Evolutionary conservation across 2,797 vertebrate genomes (phyloP).

Genomic region (Brotula barbata): DNA sequence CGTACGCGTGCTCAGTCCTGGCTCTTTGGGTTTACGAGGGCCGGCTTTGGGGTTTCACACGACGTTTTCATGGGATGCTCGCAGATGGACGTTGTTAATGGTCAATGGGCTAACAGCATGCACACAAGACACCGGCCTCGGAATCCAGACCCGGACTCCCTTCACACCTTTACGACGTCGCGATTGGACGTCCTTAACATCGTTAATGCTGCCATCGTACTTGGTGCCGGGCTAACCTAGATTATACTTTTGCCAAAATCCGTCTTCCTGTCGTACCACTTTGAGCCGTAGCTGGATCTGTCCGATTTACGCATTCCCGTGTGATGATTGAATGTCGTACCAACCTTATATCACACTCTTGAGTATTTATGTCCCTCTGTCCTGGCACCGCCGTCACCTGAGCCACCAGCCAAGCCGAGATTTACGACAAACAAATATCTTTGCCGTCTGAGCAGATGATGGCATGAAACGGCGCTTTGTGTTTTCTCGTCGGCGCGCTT

Average conservation of each 20-base stretch:
- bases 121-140: too few relatives aligned
- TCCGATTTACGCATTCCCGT: slow-evolving; percentile 11
- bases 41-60: too few relatives aligned
- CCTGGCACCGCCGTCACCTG: slow-evolving; percentile 31
- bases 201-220: too few relatives aligned
- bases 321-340: slow-evolving; percentile 25
- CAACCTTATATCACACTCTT: slow-evolving; percentile 10
- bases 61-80: too few relatives aligned
- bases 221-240: too few relatives aligned
- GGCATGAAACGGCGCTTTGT: slow-evolving; percentile 37
- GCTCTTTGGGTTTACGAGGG: too few relatives aligned
- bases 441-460: slow-evolving; percentile 37
- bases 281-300: slow-evolving; percentile 20
- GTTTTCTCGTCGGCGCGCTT: slow-evolving; percentile 5
- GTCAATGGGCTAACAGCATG: too few relatives aligned
- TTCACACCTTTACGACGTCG: too few relatives aligned
- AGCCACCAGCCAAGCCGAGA: slow-evolving; percentile 19
- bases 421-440: slow-evolving; percentile 43
- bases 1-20: too few relatives aligned
- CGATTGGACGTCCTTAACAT: too few relatives aligned
- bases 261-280: neutral
- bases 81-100: too few relatives aligned
- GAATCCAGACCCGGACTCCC: too few relatives aligned
- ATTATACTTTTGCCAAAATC: slow-evolving; percentile 21
- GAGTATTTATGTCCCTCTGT: slow-evolving; percentile 12